phyloP scores from a whole-genome alignment of 2,888 invertebrate genomes.

The Stomorhina lunata region DNA sequence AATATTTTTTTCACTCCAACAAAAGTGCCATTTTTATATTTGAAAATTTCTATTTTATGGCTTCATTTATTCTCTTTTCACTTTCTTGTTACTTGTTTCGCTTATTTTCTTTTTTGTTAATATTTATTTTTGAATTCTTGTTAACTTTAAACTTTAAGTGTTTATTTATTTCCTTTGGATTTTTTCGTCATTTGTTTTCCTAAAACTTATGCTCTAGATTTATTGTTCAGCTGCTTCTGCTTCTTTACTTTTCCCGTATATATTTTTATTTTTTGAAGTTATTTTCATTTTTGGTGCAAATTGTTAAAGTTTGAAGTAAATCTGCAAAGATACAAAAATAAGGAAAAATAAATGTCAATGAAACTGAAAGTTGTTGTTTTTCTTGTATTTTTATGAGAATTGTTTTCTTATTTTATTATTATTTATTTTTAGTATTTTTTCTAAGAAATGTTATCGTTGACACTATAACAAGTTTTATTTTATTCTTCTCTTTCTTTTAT shows the following conservation, averaged over 20 bases:
- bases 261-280: no score
- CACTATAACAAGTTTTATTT: conserved; percentile 27
- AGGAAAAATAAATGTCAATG: conserved; percentile 23
- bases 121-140: not conserved
- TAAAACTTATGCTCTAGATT: not conserved
- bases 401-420: conserved; percentile 17
- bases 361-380: conserved; percentile 33
- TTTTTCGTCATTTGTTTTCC: not conserved
- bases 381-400: conserved; percentile 4
- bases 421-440: conserved; percentile 1
- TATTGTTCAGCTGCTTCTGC: not conserved
- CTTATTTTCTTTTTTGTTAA: not conserved
- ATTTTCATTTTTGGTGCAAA: not conserved
- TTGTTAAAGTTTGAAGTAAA: not conserved
- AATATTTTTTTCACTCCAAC: conserved; percentile 1
- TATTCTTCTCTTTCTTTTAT: conserved; percentile 20
- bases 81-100: not conserved
- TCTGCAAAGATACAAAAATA: conserved; percentile 59
- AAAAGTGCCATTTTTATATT: conserved; percentile 36
- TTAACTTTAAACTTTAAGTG: conserved; percentile 3
- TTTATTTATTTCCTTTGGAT: not conserved
- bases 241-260: not conserved
- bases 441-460: conserved; percentile 49
- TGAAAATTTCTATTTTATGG: not conserved
- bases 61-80: not conserved